Base-by-base conservation (phyloP, 2,888 invertebrate species). In the Agapostemon virescens region DNA sequence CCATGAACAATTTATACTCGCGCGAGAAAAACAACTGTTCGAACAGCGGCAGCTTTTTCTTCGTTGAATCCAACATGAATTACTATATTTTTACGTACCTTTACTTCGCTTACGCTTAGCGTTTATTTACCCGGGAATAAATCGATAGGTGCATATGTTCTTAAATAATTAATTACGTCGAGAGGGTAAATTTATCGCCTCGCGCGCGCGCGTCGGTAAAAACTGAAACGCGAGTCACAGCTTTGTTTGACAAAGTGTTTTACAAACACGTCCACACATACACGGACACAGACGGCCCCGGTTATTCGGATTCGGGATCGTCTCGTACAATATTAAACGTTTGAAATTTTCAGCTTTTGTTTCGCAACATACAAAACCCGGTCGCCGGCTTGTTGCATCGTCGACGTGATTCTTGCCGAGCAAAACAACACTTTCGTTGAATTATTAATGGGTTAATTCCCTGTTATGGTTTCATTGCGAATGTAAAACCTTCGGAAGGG, bases 341-440 rank as follows among this genome's bases (percentile, higher is more conserved):
- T 33, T 61, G 17, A 61, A 30, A 61, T 61, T 61, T 61, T 33
- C 61, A 33, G 33, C 20, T 61, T 55, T 26, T 30, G 30, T 61
- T 61, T 33, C 20, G 61, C 61, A 20, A 33, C 61, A 20, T 17
- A 33, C 30, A 9, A 20, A 33, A 33, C 30, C 61, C 17, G 26
- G 6, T 11, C 13, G 4, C 52, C 2, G 52, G 55, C 26, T 55
- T 55, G 55, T 55, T 55, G 55, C 26, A 26, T 55, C 55, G 26
- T 3, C 33, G 61, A 30, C 33, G 33, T 33, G 33, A 0, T 30
- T 20, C 33, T 33, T 33, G 30, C 61, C 30, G 33, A 9, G 33
- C 36, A 36, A 36, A 63, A 63, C 36, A 63, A n/a, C 30, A 33
- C 33, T 63, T 63, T 63, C n/a, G 36, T 36, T 63, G 63, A 63